Conservation (phyloP, 2,113 vertebrate genomes). For the Progne subis region DNA sequence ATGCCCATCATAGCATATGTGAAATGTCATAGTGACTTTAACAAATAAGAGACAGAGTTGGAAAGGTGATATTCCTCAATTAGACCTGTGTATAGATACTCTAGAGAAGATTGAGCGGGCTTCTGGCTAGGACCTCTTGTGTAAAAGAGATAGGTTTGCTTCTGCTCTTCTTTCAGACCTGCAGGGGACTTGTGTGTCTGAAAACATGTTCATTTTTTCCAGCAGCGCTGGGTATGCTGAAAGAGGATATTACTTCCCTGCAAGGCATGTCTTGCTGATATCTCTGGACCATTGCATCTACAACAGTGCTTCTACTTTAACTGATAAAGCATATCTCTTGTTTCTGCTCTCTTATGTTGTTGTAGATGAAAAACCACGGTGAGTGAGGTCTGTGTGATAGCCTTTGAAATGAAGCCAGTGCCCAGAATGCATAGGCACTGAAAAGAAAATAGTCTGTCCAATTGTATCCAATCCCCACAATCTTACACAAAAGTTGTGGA, state of each 20-base stretch:
- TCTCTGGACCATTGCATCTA: background rate
- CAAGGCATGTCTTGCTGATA: constrained; percentile 34
- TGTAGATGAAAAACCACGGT: constrained; percentile 42
- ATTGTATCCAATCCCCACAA: background rate
- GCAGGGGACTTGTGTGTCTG: background rate
- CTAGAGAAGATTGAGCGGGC: background rate
- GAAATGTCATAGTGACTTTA: background rate
- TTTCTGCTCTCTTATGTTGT: constrained; percentile 29
- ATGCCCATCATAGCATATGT: background rate
- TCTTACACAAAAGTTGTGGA: background rate
- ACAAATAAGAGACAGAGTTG: background rate
- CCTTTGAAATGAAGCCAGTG: background rate
- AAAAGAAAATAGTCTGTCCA: background rate
- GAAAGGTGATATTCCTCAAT: background rate
- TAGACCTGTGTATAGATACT: background rate
- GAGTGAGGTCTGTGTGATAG: background rate
- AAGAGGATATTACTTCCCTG: constrained; percentile 40
- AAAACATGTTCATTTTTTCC: background rate
- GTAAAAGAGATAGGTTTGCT: background rate
- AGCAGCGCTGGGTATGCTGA: background rate
- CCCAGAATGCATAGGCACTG: background rate
- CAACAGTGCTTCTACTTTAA: constrained; percentile 1
- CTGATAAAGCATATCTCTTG: constrained; percentile 44
- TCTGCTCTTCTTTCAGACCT: constrained; percentile 1
- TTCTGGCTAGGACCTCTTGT: background rate